Percentiles rank a stretch among this genome's conserved stretches.
Conservation (phyloP, 2,113 vertebrate genomes). For the Athene cunicularia region DNA sequence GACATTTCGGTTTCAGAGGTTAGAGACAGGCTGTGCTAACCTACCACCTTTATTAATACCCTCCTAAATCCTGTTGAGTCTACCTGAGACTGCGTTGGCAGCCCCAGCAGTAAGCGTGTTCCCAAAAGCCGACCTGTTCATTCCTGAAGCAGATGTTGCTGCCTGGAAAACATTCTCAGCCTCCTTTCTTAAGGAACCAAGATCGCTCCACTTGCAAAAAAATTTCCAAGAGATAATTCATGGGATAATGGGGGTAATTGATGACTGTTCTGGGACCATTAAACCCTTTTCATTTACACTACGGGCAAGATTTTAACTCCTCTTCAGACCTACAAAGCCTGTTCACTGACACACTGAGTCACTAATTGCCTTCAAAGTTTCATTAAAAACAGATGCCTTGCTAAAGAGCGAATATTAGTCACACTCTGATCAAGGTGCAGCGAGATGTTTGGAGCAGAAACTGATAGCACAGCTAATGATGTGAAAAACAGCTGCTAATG, state of each 20-base stretch:
- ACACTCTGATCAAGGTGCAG: constrained; percentile 37
- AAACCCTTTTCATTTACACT: constrained; percentile 17
- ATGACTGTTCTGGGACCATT: not conserved
- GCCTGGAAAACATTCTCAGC: not conserved
- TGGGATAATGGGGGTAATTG: constrained; percentile 29
- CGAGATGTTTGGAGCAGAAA: not conserved
- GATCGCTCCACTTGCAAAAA: not conserved
- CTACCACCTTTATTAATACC: not conserved
- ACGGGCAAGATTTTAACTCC: constrained; percentile 34
- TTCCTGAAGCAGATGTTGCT: constrained; percentile 1
- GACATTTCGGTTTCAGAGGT: not conserved
- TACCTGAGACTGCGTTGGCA: not conserved
- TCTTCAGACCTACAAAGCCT: constrained; percentile 18
- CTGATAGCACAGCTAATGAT: not conserved
- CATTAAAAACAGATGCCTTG: constrained; percentile 53
- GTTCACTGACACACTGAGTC: constrained; percentile 58
- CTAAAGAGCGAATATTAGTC: constrained; percentile 60
- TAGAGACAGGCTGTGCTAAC: not conserved
- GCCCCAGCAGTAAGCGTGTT: not conserved
- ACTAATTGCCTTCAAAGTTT: constrained; percentile 63
- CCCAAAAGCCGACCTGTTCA: not conserved
- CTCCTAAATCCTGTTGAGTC: not conserved
- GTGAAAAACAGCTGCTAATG: not conserved
- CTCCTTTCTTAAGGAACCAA: constrained; percentile 20
- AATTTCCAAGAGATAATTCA: constrained; percentile 7